Percentiles rank a stretch among this genome's conserved stretches.
These are phyloP conservation scores for Limenitis camilla DNA, from an alignment of 2,888 invertebrate species.

Conservation along the genomic window DNA sequence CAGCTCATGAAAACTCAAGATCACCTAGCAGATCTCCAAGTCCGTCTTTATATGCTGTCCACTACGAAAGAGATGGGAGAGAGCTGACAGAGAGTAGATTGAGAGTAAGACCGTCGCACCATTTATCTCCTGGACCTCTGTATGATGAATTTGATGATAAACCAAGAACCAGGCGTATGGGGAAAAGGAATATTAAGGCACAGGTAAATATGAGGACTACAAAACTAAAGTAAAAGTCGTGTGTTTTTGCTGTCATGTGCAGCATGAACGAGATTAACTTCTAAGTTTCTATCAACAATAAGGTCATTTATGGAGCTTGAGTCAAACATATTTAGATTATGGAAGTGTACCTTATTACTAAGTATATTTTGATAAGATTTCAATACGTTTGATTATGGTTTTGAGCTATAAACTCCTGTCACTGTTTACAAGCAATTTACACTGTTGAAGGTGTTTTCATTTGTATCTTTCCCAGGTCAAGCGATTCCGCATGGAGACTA, in stretches of 20 bases:
- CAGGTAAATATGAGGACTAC: constrained; percentile 71
- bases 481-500: constrained; percentile 95
- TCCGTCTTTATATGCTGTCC: constrained; percentile 77
- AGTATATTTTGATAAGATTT: no score
- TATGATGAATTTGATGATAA: constrained; percentile 68
- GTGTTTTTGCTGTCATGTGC: no score
- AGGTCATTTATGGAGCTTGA: no score
- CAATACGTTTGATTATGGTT: no score
- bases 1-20: constrained; percentile 55
- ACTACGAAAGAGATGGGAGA: constrained; percentile 79
- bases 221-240: no score
- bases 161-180: constrained; percentile 80
- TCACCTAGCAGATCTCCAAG: constrained; percentile 57
- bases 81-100: constrained; percentile 77
- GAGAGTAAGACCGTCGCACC: constrained; percentile 68
- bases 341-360: no score
- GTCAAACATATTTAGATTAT: no score
- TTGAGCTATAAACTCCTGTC: no score
- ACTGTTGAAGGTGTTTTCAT: no score
- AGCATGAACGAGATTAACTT: no score
- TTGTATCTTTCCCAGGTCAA: constrained; percentile 76
- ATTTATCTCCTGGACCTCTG: constrained; percentile 62
- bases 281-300: no score
- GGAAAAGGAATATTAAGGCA: constrained; percentile 91
- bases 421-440: no score